Evolutionary conservation across 2,888 invertebrate species (phyloP).

Genomic region (Acanthopleura granulata): DNA sequence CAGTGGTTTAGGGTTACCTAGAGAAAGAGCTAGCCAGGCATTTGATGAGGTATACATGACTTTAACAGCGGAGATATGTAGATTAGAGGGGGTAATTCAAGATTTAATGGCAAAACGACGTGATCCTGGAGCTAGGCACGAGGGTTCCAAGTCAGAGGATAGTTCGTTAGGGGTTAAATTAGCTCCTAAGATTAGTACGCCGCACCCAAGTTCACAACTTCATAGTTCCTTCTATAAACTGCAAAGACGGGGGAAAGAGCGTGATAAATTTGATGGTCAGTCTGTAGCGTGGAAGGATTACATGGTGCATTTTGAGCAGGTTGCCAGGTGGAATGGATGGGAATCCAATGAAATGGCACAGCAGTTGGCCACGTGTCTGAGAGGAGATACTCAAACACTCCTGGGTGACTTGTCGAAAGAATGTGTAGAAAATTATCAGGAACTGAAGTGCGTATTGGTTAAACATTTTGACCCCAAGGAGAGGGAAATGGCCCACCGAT

Average conservation of each 20-base stretch:
- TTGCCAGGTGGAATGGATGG: conserved; percentile 38
- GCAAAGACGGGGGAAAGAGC: conserved; percentile 33
- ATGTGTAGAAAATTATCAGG: background rate
- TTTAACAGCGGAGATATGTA: too few species aligned
- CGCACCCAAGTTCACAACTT: too few species aligned
- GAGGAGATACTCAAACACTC: conserved; percentile 20
- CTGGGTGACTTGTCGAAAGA: conserved; percentile 7
- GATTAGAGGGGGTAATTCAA: too few species aligned
- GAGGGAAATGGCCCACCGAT: background rate
- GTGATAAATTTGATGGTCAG: conserved; percentile 35
- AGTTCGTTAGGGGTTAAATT: too few species aligned
- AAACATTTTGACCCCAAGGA: background rate
- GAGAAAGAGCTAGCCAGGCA: too few species aligned
- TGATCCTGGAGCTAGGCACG: too few species aligned
- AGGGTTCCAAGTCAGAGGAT: too few species aligned
- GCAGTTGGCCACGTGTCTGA: conserved; percentile 21
- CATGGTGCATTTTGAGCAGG: conserved; percentile 38
- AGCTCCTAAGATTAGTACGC: too few species aligned
- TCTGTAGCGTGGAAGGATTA: conserved; percentile 34
- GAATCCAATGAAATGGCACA: conserved; percentile 21
- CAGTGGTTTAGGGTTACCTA: too few species aligned
- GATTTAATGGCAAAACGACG: too few species aligned
- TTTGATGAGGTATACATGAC: too few species aligned
- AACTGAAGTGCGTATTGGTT: background rate
- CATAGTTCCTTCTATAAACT: too few species aligned